Base-by-base conservation (phyloP, 2,888 invertebrate species). In the Xestia c-nigrum region DNA sequence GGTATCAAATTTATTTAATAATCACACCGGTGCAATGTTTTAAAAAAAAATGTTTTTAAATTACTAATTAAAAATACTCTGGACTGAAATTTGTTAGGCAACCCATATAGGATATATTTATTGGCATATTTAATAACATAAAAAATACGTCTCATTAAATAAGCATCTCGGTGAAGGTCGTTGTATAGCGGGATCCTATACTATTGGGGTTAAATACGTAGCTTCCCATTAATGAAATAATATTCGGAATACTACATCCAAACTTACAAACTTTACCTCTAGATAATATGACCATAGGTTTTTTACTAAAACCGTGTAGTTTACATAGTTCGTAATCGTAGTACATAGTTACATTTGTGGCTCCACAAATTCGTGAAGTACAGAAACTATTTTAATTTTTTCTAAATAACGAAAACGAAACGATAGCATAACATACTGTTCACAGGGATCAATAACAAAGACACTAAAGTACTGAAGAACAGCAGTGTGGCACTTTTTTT, bases 401-500 rank as follows among this genome's bases (percentile, higher is more conserved):
- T n/a, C 14, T 24, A 24, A 24, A 24, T 24, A 24, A 24, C 10
- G 16, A 24, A 50, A 40, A 71, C 19, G 47, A 72, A n/a, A 57
- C 6, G 9, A 47, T 16, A 59, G 10, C 10, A 21, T 47, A 46
- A 52, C 4, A 5, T 47, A 24, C 16, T 6, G 24, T 46, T 21
- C n/a, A 6, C 16, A 24, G 14, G n/a, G 38, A 63, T 80, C 81
- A 55, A 72, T 47, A 80, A 16, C 46, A 64, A 64, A 21, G 47
- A 40, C 1, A 47, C 47, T 31, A 55, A 73, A 50, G 38, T 24
- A 64, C 21, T 81, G n/a, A 55, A 80, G 31, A 19, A 43, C 47
- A 46, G 57, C 59, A 24, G 21, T 57, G 10, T 14, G 5, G 63
- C 47, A 47, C 67, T 47, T 43, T 75, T 75, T 81, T 74, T 79